Conservation (phyloP, 2,113 vertebrate species). For the Axis porcinus region DNA sequence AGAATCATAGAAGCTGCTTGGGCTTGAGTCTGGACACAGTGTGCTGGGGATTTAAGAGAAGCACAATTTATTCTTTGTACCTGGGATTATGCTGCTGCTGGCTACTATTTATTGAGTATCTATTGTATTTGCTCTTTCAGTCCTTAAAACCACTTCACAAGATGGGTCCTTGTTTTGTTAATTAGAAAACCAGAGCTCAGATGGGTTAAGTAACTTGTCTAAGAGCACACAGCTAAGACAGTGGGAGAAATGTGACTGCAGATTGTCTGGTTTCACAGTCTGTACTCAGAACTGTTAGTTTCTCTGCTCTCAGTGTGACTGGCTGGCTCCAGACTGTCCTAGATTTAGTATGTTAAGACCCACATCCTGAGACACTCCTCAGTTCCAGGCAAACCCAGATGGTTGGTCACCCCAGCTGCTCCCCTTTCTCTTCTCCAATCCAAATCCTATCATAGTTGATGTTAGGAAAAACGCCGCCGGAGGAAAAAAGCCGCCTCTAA, state of each 20-base stretch:
- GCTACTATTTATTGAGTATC: not conserved
- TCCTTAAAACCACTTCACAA: not conserved
- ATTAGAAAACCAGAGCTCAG: not conserved
- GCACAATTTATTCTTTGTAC: not conserved
- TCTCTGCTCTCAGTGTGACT: not conserved
- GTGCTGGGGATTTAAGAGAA: not conserved
- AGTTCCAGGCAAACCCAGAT: not conserved
- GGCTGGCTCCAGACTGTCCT: not conserved
- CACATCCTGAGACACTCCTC: not conserved
- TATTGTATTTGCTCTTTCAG: not conserved
- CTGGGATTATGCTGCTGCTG: not conserved
- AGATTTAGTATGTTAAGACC: not conserved
- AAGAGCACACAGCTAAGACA: not conserved
- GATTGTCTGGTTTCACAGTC: not conserved
- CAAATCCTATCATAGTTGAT: not conserved
- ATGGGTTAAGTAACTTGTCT: not conserved
- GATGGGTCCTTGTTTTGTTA: not conserved
- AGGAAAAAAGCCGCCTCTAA: no score
- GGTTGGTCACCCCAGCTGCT: not conserved
- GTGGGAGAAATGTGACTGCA: not conserved
- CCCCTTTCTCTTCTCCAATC: not conserved
- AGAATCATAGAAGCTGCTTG: not conserved
- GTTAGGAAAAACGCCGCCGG: no score
- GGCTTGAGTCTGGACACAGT: not conserved
- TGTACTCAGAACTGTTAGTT: not conserved